These are phyloP conservation scores for Psittacula derbiana DNA, from an alignment of 2,797 vertebrate genomes.

Conservation along the genomic window DNA sequence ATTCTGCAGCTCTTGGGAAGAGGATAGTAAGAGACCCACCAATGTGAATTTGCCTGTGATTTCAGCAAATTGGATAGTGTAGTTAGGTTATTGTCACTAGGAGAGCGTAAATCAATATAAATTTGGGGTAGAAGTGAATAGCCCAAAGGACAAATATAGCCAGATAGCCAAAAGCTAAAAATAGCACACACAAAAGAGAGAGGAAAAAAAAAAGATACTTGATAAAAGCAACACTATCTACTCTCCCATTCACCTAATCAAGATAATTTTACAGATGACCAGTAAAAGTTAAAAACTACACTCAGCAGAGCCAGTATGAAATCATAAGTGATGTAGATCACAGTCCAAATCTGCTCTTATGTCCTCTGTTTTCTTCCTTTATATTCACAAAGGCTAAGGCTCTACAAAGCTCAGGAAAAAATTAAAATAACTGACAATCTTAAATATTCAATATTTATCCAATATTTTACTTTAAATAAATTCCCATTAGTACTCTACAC, in stretches of 20 bases:
- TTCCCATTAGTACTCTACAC: not conserved
- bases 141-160: slow-evolving; percentile 19
- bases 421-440: not conserved
- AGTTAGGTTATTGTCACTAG: slow-evolving; percentile 4
- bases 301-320: not conserved
- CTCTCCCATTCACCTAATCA: not conserved
- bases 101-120: not conserved
- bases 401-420: not conserved
- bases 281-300: not conserved
- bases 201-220: not conserved
- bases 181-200: not conserved
- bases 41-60: not conserved
- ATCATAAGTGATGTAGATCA: not conserved
- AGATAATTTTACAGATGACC: not conserved
- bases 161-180: not conserved
- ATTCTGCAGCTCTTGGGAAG: not conserved
- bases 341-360: not conserved
- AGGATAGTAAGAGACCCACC: not conserved
- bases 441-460: not conserved
- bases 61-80: slow-evolving; percentile 16
- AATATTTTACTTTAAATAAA: not conserved
- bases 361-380: not conserved
- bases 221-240: not conserved
- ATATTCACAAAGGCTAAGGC: not conserved
- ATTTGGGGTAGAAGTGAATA: slow-evolving; percentile 29